These are phyloP conservation scores for Chironomus riparius DNA, from an alignment of 2,888 invertebrate genomes.

Conservation along the genomic window DNA sequence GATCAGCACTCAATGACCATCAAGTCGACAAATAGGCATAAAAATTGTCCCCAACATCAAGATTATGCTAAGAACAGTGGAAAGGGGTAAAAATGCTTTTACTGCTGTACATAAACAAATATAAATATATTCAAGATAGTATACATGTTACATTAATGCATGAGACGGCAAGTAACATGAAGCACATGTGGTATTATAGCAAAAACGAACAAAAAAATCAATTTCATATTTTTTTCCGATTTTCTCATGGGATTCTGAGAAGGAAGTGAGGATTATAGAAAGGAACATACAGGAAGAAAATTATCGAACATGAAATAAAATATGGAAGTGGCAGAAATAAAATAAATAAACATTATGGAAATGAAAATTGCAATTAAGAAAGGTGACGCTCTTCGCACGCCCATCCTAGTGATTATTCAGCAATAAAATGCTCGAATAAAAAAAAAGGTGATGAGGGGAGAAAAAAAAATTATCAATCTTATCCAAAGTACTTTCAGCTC, in stretches of 20 bases:
- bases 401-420: neutral
- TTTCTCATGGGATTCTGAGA: neutral
- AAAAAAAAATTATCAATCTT: too few species aligned
- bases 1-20: too few species aligned
- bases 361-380: neutral
- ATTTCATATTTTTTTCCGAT: conserved; percentile 21
- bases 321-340: neutral
- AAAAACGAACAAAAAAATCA: conserved; percentile 23
- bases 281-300: neutral
- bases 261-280: neutral
- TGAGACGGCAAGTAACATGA: neutral
- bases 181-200: conserved; percentile 19
- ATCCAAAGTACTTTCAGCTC: too few species aligned
- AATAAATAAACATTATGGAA: neutral
- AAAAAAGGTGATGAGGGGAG: too few species aligned
- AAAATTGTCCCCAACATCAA: too few species aligned
- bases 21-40: too few species aligned
- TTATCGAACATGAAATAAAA: neutral
- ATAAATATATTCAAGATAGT: neutral
- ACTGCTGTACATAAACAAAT: neutral
- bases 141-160: conserved; percentile 14
- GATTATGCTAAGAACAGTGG: neutral
- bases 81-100: neutral
- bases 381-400: neutral
- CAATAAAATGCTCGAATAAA: neutral